phyloP scores from a whole-genome alignment of 30 jellyfish, hydroid and myxozoan genomes.

The Pseudorhiza aurosa region DNA sequence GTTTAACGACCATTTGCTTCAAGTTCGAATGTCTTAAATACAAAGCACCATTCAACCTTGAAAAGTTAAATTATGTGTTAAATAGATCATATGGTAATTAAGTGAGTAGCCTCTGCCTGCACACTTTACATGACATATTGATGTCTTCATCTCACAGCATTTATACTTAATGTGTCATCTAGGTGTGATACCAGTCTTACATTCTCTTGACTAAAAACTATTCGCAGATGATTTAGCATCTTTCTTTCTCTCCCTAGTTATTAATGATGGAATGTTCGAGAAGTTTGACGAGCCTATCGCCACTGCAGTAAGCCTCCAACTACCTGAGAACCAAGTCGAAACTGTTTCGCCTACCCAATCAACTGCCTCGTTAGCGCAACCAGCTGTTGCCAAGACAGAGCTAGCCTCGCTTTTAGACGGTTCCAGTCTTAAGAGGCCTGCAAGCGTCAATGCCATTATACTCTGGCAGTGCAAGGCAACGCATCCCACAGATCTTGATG shows the following conservation, averaged over 20 bases:
- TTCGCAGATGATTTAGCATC: too few species aligned
- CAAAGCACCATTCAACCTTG: too few species aligned
- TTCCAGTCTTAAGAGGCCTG: conserved; percentile 58
- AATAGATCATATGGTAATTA: too few species aligned
- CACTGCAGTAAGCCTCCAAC: neutral
- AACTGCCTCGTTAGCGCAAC: neutral
- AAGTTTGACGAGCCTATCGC: neutral
- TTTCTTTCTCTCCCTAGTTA: too few species aligned
- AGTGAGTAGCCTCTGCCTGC: too few species aligned
- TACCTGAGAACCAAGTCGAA: neutral
- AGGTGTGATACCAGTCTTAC: neutral
- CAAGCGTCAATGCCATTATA: conserved; percentile 48
- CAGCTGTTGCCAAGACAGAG: conserved; percentile 43
- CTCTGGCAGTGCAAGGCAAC: conserved; percentile 61
- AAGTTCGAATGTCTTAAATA: too few species aligned
- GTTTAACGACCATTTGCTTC: too few species aligned
- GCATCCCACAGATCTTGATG: conserved; percentile 69
- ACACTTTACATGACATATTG: too few species aligned
- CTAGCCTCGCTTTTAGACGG: conserved; percentile 50
- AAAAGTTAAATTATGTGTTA: too few species aligned
- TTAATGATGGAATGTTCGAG: conserved; percentile 5
- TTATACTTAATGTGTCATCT: neutral
- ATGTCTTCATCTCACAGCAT: too few species aligned
- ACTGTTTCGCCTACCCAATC: neutral
- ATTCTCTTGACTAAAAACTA: too few species aligned